Conservation (phyloP, 2,113 vertebrate genomes). For the Heterochromis multidens region DNA sequence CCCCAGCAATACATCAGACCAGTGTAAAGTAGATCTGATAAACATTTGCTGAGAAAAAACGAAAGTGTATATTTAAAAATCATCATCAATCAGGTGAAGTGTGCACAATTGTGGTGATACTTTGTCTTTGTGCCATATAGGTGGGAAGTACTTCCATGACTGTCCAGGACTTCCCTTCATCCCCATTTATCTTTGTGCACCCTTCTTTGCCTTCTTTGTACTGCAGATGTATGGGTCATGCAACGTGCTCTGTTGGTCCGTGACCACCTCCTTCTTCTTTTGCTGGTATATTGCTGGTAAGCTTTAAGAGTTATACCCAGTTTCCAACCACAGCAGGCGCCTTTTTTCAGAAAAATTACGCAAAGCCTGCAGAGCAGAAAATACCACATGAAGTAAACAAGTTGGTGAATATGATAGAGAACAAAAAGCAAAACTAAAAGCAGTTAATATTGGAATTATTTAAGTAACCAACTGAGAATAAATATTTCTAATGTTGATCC, state of each 20-base stretch:
- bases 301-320: not conserved
- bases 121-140: constrained; percentile 13
- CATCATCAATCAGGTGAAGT: rapidly evolving
- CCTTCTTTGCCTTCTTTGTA: rapidly evolving
- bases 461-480: not conserved
- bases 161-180: constrained; percentile 62
- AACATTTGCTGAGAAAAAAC: not conserved
- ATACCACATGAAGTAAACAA: rapidly evolving
- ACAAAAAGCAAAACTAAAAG: rapidly evolving
- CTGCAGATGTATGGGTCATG: rapidly evolving
- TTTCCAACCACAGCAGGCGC: rapidly evolving
- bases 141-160: constrained; percentile 24
- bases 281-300: not conserved
- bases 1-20: not conserved
- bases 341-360: not conserved
- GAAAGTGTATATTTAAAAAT: not conserved
- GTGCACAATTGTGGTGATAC: not conserved
- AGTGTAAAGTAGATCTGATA: not conserved
- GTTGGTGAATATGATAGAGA: not conserved
- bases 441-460: not conserved
- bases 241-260: rapidly evolving
- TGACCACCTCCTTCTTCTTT: rapidly evolving
- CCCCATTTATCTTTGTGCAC: constrained; percentile 57
- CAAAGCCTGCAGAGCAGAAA: not conserved
- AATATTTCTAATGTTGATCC: no score